phyloP scores from a whole-genome alignment of 2,888 invertebrate genomes.

The Eumerus sabulonum region DNA sequence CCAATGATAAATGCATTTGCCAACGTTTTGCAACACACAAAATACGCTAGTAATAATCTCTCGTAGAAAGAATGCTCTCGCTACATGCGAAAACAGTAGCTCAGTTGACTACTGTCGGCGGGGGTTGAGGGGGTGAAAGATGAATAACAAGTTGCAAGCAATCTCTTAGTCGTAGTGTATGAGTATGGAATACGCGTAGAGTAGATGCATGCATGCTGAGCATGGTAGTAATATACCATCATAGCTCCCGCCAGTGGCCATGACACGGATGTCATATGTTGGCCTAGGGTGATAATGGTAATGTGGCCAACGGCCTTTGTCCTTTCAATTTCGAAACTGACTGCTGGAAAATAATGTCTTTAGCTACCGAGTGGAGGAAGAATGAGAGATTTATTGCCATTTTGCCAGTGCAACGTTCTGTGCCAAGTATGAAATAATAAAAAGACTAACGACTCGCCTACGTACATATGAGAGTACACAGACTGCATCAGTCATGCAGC shows the following conservation, averaged over 20 bases:
- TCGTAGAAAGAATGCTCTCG: conserved; percentile 15
- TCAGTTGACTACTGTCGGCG: too few species aligned
- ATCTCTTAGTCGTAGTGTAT: too few species aligned
- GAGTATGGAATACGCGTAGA: too few species aligned
- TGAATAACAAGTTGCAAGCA: too few species aligned
- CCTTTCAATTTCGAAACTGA: conserved; percentile 63
- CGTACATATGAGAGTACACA: too few species aligned
- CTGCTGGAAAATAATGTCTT: conserved; percentile 61
- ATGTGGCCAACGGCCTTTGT: conserved; percentile 60
- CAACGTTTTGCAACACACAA: conserved; percentile 65
- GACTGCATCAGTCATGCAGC: too few species aligned
- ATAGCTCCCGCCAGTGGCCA: conserved; percentile 22
- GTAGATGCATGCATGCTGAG: conserved; percentile 9
- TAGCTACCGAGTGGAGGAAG: conserved; percentile 25
- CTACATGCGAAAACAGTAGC: too few species aligned
- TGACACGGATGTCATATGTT: conserved; percentile 54
- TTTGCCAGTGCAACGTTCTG: conserved; percentile 33
- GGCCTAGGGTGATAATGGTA: conserved; percentile 62
- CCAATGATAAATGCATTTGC: conserved; percentile 64
- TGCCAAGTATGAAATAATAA: conserved; percentile 45
- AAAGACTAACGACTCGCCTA: too few species aligned
- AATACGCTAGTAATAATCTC: conserved; percentile 65
- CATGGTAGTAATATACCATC: not conserved
- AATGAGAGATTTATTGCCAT: conserved; percentile 53
- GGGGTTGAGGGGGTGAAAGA: too few species aligned